A percentile compares a stretch with the other conserved stretches of the same genome.
phyloP scores from a whole-genome alignment of 2,888 invertebrate species.

The Pristionchus japonicus region DNA sequence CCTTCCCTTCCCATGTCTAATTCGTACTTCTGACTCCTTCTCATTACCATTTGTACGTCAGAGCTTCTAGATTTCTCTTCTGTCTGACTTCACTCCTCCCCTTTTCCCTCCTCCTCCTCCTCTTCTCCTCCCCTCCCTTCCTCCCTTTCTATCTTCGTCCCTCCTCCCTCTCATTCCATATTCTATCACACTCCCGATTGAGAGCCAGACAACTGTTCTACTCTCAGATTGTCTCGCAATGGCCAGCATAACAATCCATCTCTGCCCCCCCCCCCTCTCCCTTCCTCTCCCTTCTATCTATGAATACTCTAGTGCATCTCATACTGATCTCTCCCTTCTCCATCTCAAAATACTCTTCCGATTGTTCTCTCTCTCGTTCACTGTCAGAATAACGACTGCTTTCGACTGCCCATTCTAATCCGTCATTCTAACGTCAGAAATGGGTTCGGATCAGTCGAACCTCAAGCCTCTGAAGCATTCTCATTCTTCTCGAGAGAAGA shows the following conservation, averaged over 20 bases:
- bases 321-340: not conserved
- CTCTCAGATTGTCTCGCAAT: not conserved
- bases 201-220: not conserved
- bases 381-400: not conserved
- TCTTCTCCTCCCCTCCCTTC: not conserved
- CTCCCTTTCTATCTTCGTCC: not conserved
- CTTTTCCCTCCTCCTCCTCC: not conserved
- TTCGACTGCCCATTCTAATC: constrained; percentile 28
- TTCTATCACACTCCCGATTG: not conserved
- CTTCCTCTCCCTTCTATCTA: constrained; percentile 9
- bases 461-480: constrained; percentile 45
- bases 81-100: not conserved
- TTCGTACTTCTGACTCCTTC: constrained; percentile 4
- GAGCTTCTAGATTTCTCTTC: not conserved
- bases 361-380: constrained; percentile 1
- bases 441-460: constrained; percentile 47
- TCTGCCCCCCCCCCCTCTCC: not conserved
- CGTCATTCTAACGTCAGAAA: constrained; percentile 39
- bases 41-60: not conserved
- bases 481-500: constrained; percentile 35
- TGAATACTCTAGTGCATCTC: not conserved
- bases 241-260: constrained; percentile 10
- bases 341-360: not conserved
- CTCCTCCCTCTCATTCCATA: constrained; percentile 22
- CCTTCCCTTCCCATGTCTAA: not conserved